Evolutionary conservation across 2,888 invertebrate species (phyloP), one percentile per base, ranked within the genome.

Genomic region (Ditula angustiorana): DNA sequence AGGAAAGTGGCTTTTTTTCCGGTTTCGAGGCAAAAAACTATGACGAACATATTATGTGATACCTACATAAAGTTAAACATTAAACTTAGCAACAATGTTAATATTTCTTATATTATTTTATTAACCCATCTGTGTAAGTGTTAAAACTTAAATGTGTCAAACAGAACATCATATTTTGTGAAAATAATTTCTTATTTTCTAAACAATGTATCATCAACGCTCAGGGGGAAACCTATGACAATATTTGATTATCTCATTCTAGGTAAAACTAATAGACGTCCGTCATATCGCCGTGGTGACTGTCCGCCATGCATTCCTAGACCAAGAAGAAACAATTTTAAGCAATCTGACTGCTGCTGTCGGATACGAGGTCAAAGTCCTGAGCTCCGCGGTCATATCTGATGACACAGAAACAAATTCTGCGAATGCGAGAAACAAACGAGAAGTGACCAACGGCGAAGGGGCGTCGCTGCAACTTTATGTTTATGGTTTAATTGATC

Each of bases 221-320:
- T 49, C 26, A 13, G 13, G 7, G 55, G 37, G 28, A 47, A 49
- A 52, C 2, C 33, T 33, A n/a, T 26, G 44, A 13, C 24, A 44
- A 53, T 59, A 47, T 30, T 66, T 47, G 46, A 47, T 19, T 46
- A 3, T 59, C 56, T 73, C 62, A 73, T 89, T 88, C 61, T 77
- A 94, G 94, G 89, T 94, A 26, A 90, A 87, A 77, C 74, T 92
- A 30, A 74, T 94, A 68, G 79, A 88, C 52, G 71, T 79, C 37
- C 78, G 80, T 61, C 83, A 93, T 67, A 89, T 94, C 66, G 86
- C 85, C 1, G 87, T 93, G 5, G 68, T 94, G 13, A 89, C 87
- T 16, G 70, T 93, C 21, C 76, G 75, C 73, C 76, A 89, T 70
- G 83, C 85, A 55, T 87, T 92, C 70, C 71, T 91, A 67, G 89